Base-by-base conservation (phyloP, 2,797 vertebrate species). In the Scolopax bukidnonensis region DNA sequence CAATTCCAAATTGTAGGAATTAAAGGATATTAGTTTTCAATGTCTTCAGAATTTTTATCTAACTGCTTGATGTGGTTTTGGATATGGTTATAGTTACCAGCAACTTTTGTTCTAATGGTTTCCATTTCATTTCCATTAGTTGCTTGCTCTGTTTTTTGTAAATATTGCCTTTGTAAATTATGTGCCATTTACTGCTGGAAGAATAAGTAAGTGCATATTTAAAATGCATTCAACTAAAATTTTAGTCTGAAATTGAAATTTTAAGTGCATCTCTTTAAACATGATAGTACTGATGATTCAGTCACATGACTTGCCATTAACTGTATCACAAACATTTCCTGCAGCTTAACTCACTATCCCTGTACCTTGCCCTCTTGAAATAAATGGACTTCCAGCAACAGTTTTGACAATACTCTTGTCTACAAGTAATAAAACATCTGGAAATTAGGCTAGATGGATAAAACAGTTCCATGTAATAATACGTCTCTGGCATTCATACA, bases 381-480 rank as follows among this genome's bases (percentile, higher is more conserved):
- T 90, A 97, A 98, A 96, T 92, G 91, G 95, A 95, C 94, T 97
- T 97, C 85, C 84, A 97, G 95, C 95, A 96, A 96, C 87, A 93
- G 84, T 93, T 98, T 97, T 96, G 96, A 97, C 96, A 97, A 97
- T 96, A 93, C 87, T 96, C 91, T 96, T 98, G 97, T 98, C 97
- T 98, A 97, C 97, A 97, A 97, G 95, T 97, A 97, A 97, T 97
- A 98, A 98, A 98, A 97, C 97, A 97, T 98, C 97, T 98, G 98
- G 98, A 95, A 98, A 98, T 97, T 97, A 97, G 96, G 71, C 96
- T 97, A 97, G 97, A 97, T 98, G 98, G 96, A 97, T 98, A 98
- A 98, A 98, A 97, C 97, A 98, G 97, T 81, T 95, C 96, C 94
- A 93, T 77, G 90, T 97, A 98, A 97, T 97, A 98, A 97, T 96